Conservation (phyloP, 2,797 vertebrate species). For the Ceryle rudis region DNA sequence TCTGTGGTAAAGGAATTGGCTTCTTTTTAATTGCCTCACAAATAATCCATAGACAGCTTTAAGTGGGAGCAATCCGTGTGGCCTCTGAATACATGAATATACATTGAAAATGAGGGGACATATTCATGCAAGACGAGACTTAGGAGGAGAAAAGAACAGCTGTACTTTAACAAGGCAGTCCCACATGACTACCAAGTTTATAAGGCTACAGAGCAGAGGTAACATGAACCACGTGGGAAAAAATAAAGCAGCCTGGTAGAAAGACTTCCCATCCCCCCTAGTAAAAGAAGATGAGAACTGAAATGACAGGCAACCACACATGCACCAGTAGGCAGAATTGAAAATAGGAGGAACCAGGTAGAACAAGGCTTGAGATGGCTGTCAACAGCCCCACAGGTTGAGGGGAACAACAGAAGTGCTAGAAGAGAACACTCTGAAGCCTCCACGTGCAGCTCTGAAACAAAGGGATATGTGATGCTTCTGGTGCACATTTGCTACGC, state of each 20-base stretch:
- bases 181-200: not conserved
- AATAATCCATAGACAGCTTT: constrained; percentile 51
- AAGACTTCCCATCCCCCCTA: not conserved
- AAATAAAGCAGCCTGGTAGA: not conserved
- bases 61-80: constrained; percentile 23
- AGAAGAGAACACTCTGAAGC: not conserved
- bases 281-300: not conserved
- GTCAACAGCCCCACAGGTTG: not conserved
- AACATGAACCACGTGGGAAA: not conserved
- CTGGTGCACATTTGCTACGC: not conserved
- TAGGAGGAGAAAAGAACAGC: not conserved
- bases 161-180: not conserved
- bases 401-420: not conserved
- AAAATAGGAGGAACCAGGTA: not conserved
- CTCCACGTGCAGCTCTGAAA: accelerated
- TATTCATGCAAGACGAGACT: not conserved
- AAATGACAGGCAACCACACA: not conserved
- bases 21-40: constrained; percentile 58
- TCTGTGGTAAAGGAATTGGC: constrained; percentile 21
- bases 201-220: not conserved
- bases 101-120: not conserved
- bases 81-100: constrained; percentile 11
- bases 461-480: not conserved
- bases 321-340: not conserved
- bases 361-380: not conserved